Percentiles rank a stretch among this genome's conserved stretches.
phyloP scores from a whole-genome alignment of 1,140 invertebrate genomes.

The Eubasilissa regina region DNA sequence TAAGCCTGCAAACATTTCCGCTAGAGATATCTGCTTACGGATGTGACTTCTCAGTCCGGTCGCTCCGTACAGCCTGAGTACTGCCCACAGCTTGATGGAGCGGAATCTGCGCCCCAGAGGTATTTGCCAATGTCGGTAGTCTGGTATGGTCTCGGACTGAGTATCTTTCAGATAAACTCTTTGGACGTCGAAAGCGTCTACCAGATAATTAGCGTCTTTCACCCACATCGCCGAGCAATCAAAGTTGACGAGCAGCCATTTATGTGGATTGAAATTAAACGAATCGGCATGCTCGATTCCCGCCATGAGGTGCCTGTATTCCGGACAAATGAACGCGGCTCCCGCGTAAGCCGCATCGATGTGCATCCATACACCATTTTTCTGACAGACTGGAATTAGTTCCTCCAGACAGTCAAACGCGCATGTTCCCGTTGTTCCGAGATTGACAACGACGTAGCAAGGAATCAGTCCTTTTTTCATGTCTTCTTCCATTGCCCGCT shows the following conservation, averaged over 20 bases:
- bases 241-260: slow-evolving; percentile 93
- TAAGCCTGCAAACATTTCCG: slow-evolving; percentile 83
- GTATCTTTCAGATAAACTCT: slow-evolving; percentile 89
- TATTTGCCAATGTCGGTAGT: slow-evolving; percentile 97
- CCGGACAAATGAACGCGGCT: slow-evolving; percentile 90
- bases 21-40: slow-evolving; percentile 82
- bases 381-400: slow-evolving; percentile 85
- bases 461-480: slow-evolving; percentile 81
- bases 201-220: slow-evolving; percentile 83
- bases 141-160: slow-evolving; percentile 81
- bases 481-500: slow-evolving; percentile 84
- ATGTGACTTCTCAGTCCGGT: slow-evolving; percentile 86
- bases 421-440: slow-evolving; percentile 95
- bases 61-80: slow-evolving; percentile 87
- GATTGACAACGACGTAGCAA: slow-evolving; percentile 86
- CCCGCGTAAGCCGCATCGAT: slow-evolving; percentile 93
- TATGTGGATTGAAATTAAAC: slow-evolving; percentile 93
- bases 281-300: slow-evolving; percentile 89
- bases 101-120: slow-evolving; percentile 91
- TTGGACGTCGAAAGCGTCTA: slow-evolving; percentile 93
- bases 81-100: slow-evolving; percentile 95
- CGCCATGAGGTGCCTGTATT: slow-evolving; percentile 85
- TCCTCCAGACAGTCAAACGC: slow-evolving; percentile 91
- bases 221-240: slow-evolving; percentile 93
- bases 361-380: slow-evolving; percentile 87